Percentiles rank a stretch among this genome's conserved stretches.
Evolutionary conservation across 92 coral and sea anemone genomes (phyloP).

Genomic region (Paragorgia papillata): DNA sequence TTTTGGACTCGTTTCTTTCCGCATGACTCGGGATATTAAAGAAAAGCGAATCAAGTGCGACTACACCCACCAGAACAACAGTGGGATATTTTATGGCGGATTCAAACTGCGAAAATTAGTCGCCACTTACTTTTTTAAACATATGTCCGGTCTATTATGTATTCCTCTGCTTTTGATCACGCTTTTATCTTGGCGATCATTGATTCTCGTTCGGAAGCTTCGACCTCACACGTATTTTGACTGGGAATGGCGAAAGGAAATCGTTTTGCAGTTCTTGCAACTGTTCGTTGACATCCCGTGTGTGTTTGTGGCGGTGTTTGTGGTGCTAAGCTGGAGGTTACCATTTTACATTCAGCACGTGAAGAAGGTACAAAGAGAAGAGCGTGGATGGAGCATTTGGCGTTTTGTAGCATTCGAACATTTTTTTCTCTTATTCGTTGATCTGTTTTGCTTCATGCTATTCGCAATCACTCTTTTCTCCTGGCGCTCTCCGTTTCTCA

Average conservation of each 20-base stretch:
- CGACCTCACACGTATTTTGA: constrained; percentile 45
- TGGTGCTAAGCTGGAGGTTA: constrained; percentile 82
- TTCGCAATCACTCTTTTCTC: constrained; percentile 69
- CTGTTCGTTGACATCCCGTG: constrained; percentile 85
- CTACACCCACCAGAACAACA: constrained; percentile 48
- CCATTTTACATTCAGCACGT: constrained; percentile 66
- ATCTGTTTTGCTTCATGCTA: constrained; percentile 72
- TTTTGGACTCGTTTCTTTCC: constrained; percentile 73
- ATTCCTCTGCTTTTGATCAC: constrained; percentile 75
- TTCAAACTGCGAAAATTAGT: constrained; percentile 71
- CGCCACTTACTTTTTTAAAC: constrained; percentile 71
- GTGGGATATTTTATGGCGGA: constrained; percentile 53
- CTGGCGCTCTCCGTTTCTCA: constrained; percentile 85
- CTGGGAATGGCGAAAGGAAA: constrained; percentile 87
- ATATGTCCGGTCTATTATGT: constrained; percentile 82
- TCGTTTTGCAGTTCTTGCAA: constrained; percentile 72
- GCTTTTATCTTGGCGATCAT: constrained; percentile 84
- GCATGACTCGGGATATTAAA: constrained; percentile 55
- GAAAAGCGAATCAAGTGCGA: constrained; percentile 58
- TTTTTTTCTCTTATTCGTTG: constrained; percentile 66
- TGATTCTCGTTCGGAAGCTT: constrained; percentile 67
- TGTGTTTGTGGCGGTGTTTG: constrained; percentile 66
- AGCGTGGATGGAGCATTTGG: constrained; percentile 69
- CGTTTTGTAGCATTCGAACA: constrained; percentile 78
- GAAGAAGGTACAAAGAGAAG: constrained; percentile 40